Conservation (phyloP, 1,140 invertebrate species). For the Nylanderia fulva region DNA sequence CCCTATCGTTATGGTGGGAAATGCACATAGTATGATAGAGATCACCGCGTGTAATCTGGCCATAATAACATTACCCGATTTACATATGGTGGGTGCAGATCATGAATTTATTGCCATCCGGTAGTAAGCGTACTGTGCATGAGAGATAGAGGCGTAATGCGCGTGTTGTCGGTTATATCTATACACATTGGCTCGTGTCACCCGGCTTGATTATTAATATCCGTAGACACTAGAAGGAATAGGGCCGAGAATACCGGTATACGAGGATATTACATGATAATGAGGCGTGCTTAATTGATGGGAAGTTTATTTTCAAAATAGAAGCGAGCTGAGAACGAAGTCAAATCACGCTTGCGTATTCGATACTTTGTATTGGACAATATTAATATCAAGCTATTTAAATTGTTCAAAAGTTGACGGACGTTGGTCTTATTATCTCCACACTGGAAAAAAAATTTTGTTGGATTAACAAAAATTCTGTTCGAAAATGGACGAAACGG, state of each 20-base stretch:
- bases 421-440: neutral
- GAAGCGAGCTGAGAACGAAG: neutral
- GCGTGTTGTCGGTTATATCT: slow-evolving; percentile 62
- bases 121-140: slow-evolving; percentile 30
- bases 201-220: slow-evolving; percentile 72
- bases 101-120: slow-evolving; percentile 78
- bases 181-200: slow-evolving; percentile 24
- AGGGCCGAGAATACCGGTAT: slow-evolving; percentile 7
- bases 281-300: slow-evolving; percentile 68
- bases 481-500: too few species aligned
- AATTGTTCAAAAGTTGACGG: neutral
- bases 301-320: slow-evolving; percentile 49
- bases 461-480: too few species aligned
- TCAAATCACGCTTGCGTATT: neutral
- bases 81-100: slow-evolving; percentile 76
- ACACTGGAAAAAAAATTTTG: too few species aligned
- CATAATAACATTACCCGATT: slow-evolving; percentile 77
- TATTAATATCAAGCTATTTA: neutral
- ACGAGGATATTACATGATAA: slow-evolving; percentile 71
- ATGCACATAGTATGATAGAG: slow-evolving; percentile 65
- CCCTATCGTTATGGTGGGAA: slow-evolving; percentile 68
- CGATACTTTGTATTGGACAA: neutral
- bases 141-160: slow-evolving; percentile 59
- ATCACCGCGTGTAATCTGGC: slow-evolving; percentile 79
- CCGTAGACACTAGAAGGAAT: slow-evolving; percentile 39